Base-by-base conservation (phyloP, 2,797 vertebrate genomes). In the Fratercula arctica region DNA sequence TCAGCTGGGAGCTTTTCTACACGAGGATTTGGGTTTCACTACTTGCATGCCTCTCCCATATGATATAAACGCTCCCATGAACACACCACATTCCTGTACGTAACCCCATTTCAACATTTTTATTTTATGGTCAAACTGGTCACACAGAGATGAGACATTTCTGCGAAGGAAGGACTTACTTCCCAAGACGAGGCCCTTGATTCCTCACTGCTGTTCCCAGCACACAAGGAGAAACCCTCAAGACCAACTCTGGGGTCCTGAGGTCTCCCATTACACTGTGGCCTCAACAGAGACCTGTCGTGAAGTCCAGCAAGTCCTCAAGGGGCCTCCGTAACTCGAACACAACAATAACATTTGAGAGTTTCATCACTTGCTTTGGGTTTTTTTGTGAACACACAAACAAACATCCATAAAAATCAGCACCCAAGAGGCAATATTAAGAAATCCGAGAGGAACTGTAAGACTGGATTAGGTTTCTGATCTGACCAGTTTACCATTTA, bases 41-140 rank as follows among this genome's bases (percentile, higher is more conserved):
- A 8, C 4, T 3, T 24, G 31, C 35, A 35, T 8, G 35, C 37
- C 64, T 11, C 59, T 43, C 59, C 69, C 46, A 28, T 5, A 29
- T 0, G 1, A 50, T 17, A 50, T 9, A 39, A 56, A 59, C 0
- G 0, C 29, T 74, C 28, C 73, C 35, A 37, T 2, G 21, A 21
- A 46, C 8, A 6, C 1, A 3, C 4, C 59, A 19, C 46, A 5
- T 26, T 33, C 63, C 16, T 16, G 17, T 33, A 43, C 2, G 9
- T 18, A 31, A 69, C 11, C 19, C 13, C 1, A 2, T 26, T 25
- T 61, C 31, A 18, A 8, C 18, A 20, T 26, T 48, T 50, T n/a
- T 12, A 66, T 26, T 41, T 29, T 10, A 31, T 0, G 0, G 18
- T 60, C 12, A 41, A 67, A n/a, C 26, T 14, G 35, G 16, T 35